phyloP scores from a whole-genome alignment of 1,140 invertebrate species.

The Drosophila subobscura region DNA sequence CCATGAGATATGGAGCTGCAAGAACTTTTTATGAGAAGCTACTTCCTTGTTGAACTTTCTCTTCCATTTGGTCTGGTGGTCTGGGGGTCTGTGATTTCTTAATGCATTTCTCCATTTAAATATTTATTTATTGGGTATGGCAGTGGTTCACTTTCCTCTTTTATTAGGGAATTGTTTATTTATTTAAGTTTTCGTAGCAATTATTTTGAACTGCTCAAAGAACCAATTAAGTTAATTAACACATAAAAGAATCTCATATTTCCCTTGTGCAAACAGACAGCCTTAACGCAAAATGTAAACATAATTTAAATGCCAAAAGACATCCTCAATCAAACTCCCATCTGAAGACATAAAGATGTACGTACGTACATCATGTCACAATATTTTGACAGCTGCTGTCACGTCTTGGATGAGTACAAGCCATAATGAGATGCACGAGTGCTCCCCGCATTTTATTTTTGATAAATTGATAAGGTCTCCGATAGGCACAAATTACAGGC shows the following conservation, averaged over 20 bases:
- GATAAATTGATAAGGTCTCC: conserved; percentile 72
- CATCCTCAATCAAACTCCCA: conserved; percentile 21
- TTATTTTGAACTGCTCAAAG: neutral
- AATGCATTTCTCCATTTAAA: conserved; percentile 9
- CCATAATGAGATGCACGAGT: conserved; percentile 70
- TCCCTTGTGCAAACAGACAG: too few species aligned
- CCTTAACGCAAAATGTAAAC: too few species aligned
- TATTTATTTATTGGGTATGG: neutral
- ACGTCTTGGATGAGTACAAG: conserved; percentile 14
- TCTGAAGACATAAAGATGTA: conserved; percentile 37
- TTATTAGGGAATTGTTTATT: neutral
- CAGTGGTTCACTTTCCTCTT: too few species aligned
- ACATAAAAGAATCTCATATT: too few species aligned
- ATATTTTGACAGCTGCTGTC: conserved; percentile 50
- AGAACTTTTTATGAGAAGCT: conserved; percentile 26
- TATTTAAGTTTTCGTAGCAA: neutral
- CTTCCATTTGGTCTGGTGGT: neutral
- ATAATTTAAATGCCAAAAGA: too few species aligned
- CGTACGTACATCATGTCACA: conserved; percentile 32
- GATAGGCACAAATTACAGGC: conserved; percentile 64
- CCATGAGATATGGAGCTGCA: neutral
- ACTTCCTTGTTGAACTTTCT: conserved; percentile 27
- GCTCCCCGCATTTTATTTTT: conserved; percentile 43
- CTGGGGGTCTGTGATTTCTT: conserved; percentile 3
- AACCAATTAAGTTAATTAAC: neutral